Conservation (phyloP, 1,140 invertebrate species). For the Ostrea edulis region DNA sequence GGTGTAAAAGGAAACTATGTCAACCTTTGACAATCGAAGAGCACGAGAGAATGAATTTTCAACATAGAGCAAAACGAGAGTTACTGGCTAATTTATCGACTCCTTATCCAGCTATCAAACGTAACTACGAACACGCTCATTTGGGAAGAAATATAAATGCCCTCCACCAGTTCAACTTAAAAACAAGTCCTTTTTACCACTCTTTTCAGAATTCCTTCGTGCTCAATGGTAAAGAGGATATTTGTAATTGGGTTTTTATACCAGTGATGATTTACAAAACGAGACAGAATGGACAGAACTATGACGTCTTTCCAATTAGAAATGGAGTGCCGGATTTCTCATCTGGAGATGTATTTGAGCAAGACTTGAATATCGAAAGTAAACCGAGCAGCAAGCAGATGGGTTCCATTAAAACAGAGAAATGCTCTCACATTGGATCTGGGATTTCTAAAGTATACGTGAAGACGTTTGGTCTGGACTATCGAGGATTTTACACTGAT, state of each 20-base stretch:
- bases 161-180: not conserved
- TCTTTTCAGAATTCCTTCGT: slow-evolving; percentile 64
- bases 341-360: slow-evolving; percentile 60
- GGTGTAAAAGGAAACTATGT: not conserved
- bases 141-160: not conserved
- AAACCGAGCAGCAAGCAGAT: not conserved
- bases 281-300: slow-evolving; percentile 54
- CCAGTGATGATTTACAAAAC: slow-evolving; percentile 61
- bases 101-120: not conserved
- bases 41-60: not conserved
- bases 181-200: not conserved
- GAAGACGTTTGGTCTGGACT: slow-evolving; percentile 44
- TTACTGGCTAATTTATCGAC: not conserved
- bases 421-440: not conserved
- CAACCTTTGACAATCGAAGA: not conserved
- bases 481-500: slow-evolving; percentile 44
- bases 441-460: slow-evolving; percentile 50
- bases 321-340: slow-evolving; percentile 47
- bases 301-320: slow-evolving; percentile 56
- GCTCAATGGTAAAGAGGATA: slow-evolving; percentile 60
- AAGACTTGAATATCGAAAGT: not conserved
- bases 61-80: not conserved
- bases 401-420: not conserved
- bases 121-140: not conserved
- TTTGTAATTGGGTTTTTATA: slow-evolving; percentile 61